A percentile compares a stretch with the other conserved stretches of the same genome.
These are phyloP conservation scores for Pachyrhynchus sulphureomaculatus DNA, from an alignment of 1,140 invertebrate genomes.

Conservation along the genomic window DNA sequence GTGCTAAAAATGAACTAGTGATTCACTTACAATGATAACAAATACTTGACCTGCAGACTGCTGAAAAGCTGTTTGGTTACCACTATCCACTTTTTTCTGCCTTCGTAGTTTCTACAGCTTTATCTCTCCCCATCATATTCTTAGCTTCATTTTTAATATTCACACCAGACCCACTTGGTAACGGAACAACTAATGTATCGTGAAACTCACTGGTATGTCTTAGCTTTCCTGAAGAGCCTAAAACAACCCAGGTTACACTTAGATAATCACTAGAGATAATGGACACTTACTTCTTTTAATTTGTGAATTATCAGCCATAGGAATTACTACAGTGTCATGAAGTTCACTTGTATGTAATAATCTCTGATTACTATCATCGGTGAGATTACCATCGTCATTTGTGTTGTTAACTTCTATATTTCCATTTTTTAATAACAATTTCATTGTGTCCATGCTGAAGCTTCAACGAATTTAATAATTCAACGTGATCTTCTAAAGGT, in stretches of 20 bases:
- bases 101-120: too few relatives aligned
- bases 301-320: background rate
- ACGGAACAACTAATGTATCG: conserved; percentile 33
- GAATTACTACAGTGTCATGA: conserved; percentile 29
- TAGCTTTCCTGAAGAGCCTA: conserved; percentile 1
- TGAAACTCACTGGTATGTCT: conserved; percentile 39
- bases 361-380: background rate
- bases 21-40: conserved; percentile 52
- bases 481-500: conserved; percentile 1
- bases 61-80: conserved; percentile 25
- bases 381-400: background rate
- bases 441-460: background rate
- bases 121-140: background rate
- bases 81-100: conserved; percentile 12
- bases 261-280: background rate
- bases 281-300: background rate
- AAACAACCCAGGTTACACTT: background rate
- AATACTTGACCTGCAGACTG: conserved; percentile 51
- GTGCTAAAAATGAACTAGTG: conserved; percentile 1
- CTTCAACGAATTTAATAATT: background rate
- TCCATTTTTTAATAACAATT: conserved; percentile 2
- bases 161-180: conserved; percentile 11
- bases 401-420: conserved; percentile 4
- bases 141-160: conserved; percentile 28
- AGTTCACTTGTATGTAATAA: conserved; percentile 31